Evolutionary conservation across 2,888 invertebrate genomes (phyloP).

Genomic region (Rhamnusium bicolor): DNA sequence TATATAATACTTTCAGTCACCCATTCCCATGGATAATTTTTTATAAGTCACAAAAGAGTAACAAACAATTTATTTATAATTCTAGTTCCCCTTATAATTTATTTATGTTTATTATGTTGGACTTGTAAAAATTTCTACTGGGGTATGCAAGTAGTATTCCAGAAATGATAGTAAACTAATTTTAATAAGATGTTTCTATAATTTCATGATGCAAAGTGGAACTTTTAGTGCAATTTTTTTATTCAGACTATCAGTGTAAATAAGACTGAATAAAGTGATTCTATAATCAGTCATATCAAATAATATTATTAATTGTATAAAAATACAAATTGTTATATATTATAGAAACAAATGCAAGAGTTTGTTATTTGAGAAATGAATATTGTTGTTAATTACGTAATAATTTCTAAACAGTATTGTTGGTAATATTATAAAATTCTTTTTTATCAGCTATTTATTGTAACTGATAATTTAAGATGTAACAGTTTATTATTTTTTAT

Average conservation of each 20-base stretch:
- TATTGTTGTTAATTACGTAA: slow-evolving; percentile 4
- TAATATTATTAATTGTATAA: background rate
- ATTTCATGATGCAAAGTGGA: background rate
- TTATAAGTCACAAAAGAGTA: background rate
- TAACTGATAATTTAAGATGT: slow-evolving; percentile 45
- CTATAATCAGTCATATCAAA: slow-evolving; percentile 24
- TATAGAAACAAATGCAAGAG: background rate
- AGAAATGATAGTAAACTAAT: background rate
- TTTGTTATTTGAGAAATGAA: background rate
- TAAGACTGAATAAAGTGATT: slow-evolving; percentile 32
- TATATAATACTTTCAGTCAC: background rate
- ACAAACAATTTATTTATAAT: background rate
- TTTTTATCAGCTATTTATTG: slow-evolving; percentile 43
- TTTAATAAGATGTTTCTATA: background rate
- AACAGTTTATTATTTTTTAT: slow-evolving; percentile 24
- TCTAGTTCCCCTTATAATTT: too few relatives aligned
- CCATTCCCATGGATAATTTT: background rate
- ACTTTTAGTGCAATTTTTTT: slow-evolving; percentile 23
- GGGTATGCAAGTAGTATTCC: background rate
- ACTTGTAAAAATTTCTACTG: slow-evolving; percentile 1
- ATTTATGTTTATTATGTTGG: background rate
- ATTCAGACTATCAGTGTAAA: slow-evolving; percentile 33
- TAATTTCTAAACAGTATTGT: slow-evolving; percentile 9
- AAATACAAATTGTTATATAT: slow-evolving; percentile 11
- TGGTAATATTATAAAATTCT: slow-evolving; percentile 18